A percentile compares a stretch with the other conserved stretches of the same genome.
Conservation (phyloP, 2,797 vertebrate species). For the Tapirus indicus region DNA sequence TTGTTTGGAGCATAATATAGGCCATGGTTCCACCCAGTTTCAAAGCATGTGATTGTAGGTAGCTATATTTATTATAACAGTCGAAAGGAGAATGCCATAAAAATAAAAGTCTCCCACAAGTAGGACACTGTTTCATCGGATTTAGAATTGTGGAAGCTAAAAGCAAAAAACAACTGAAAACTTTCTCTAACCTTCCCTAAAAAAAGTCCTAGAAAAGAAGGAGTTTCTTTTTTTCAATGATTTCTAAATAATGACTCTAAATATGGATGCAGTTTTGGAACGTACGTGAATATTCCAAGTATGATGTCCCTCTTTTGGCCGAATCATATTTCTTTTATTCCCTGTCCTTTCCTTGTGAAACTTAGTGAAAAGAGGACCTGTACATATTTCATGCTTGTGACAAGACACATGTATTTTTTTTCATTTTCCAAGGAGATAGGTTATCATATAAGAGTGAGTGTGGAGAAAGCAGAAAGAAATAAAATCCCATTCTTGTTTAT, state of each 20-base stretch:
- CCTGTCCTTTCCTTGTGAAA: neutral
- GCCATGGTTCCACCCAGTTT: neutral
- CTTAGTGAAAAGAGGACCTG: neutral
- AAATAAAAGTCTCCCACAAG: neutral
- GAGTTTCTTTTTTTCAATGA: neutral
- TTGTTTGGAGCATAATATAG: neutral
- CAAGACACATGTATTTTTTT: neutral
- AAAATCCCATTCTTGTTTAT: neutral
- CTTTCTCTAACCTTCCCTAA: neutral
- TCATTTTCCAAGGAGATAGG: neutral
- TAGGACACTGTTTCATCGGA: conserved; percentile 44
- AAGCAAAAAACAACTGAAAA: neutral
- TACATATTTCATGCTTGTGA: neutral
- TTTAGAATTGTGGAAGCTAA: conserved; percentile 13
- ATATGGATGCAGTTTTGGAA: conserved; percentile 2
- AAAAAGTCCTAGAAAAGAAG: conserved; percentile 9
- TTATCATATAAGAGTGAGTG: neutral
- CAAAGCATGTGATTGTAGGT: conserved; percentile 27
- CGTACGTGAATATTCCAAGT: neutral
- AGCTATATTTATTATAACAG: conserved; percentile 33
- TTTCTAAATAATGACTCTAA: neutral
- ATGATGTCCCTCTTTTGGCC: neutral
- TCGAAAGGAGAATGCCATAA: conserved; percentile 39
- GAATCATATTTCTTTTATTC: neutral
- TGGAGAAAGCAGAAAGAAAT: neutral